These are phyloP conservation scores for Yponomeuta plumbellus DNA, from an alignment of 2,888 invertebrate genomes.

Conservation along the genomic window DNA sequence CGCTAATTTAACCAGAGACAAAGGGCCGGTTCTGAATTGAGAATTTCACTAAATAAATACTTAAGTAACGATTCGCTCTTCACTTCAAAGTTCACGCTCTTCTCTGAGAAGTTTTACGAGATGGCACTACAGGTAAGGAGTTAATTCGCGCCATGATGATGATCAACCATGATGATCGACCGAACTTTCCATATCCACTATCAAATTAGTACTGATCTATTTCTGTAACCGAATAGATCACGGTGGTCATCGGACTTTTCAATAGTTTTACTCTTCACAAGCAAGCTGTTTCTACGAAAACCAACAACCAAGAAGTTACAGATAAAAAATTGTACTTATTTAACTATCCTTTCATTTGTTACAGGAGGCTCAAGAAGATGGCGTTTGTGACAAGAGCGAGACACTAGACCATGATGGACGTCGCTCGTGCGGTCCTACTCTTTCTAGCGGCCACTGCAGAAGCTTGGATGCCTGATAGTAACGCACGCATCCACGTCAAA, in stretches of 20 bases:
- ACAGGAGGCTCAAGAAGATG: slow-evolving; percentile 58
- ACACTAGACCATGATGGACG: slow-evolving; percentile 66
- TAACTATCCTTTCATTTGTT: slow-evolving; percentile 34
- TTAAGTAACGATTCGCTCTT: no score
- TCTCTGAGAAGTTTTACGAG: no score
- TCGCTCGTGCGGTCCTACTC: slow-evolving; percentile 73
- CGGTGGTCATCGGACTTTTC: neutral
- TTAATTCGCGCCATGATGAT: no score
- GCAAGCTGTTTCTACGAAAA: neutral
- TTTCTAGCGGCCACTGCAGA: slow-evolving; percentile 74
- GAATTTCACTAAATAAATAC: no score
- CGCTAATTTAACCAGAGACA: neutral
- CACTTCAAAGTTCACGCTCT: no score
- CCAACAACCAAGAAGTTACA: neutral
- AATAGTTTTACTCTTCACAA: neutral
- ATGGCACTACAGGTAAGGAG: no score
- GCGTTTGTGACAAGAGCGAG: slow-evolving; percentile 56
- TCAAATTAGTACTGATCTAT: neutral
- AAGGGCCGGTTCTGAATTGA: neutral
- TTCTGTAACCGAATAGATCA: neutral
- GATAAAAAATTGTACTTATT: neutral
- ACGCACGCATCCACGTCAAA: slow-evolving; percentile 81
- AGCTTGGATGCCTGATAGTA: slow-evolving; percentile 85
- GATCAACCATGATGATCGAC: neutral
- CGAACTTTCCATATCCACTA: neutral